Evolutionary conservation across 2,113 vertebrate genomes (phyloP).

Genomic region (Oreochromis spilurus): DNA sequence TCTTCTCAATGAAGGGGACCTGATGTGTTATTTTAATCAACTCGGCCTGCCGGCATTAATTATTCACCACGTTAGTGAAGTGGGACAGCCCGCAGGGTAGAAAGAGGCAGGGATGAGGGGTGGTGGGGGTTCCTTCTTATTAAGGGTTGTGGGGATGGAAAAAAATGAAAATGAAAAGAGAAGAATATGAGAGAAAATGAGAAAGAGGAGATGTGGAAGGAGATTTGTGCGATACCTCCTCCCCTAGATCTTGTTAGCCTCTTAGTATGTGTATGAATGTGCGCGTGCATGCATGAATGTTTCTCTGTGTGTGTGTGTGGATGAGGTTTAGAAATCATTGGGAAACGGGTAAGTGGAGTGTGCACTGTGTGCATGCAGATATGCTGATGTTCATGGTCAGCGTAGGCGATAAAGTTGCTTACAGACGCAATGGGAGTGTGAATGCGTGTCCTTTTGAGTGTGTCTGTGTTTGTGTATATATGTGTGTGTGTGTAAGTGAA

Average conservation of each 20-base stretch:
- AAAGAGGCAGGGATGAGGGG: constrained; percentile 6
- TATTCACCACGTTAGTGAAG: constrained; percentile 69
- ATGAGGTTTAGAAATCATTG: not conserved
- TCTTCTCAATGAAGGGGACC: constrained; percentile 58
- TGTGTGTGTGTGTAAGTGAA: not conserved
- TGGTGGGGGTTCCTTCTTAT: constrained; percentile 14
- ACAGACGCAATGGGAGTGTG: not conserved
- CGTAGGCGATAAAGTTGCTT: not conserved
- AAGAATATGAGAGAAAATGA: not conserved
- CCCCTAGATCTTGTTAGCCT: not conserved
- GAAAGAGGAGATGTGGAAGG: not conserved
- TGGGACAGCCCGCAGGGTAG: constrained; percentile 47
- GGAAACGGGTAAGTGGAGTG: not conserved
- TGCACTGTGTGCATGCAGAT: not conserved
- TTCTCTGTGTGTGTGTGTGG: not conserved
- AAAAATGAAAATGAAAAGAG: not conserved
- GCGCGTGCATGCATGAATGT: not conserved
- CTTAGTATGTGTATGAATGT: not conserved
- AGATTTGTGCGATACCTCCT: not conserved
- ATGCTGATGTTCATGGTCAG: not conserved
- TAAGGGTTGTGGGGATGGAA: constrained; percentile 18
- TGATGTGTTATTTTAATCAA: constrained; percentile 73
- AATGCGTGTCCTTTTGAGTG: not conserved
- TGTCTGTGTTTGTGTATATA: not conserved
- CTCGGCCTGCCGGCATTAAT: constrained; percentile 66